These are phyloP conservation scores for Eulemur macaco DNA, from an alignment of 2,113 vertebrate species.

Conservation along the genomic window DNA sequence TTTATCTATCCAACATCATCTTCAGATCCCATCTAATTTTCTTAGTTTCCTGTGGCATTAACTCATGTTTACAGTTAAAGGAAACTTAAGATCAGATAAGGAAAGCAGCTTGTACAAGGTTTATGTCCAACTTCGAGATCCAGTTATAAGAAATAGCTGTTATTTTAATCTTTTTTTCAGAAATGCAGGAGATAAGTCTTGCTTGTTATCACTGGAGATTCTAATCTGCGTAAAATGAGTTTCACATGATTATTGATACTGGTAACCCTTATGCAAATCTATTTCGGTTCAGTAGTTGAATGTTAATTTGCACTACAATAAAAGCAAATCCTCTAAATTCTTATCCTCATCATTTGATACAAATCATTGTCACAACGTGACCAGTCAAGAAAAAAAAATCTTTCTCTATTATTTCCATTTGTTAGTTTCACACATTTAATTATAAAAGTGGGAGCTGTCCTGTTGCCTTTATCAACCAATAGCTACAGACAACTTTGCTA, in stretches of 20 bases:
- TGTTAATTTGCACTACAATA: constrained; percentile 79
- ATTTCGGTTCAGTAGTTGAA: constrained; percentile 76
- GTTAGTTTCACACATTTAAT: constrained; percentile 76
- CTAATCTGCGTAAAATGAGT: constrained; percentile 80
- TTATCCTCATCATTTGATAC: constrained; percentile 72
- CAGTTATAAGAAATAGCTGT: constrained; percentile 47
- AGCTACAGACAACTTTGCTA: neutral
- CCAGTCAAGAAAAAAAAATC: constrained; percentile 61
- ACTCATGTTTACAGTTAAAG: constrained; percentile 66
- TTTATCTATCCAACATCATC: neutral
- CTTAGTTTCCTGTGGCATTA: constrained; percentile 59
- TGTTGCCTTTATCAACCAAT: constrained; percentile 50
- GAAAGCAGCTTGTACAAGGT: constrained; percentile 41
- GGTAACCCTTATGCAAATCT: constrained; percentile 78
- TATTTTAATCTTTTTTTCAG: constrained; percentile 71
- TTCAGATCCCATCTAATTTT: neutral
- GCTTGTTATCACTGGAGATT: constrained; percentile 74
- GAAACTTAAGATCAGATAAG: constrained; percentile 61
- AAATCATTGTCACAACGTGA: constrained; percentile 74
- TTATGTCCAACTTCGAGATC: constrained; percentile 59
- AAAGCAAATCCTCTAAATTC: constrained; percentile 77
- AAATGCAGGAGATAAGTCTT: constrained; percentile 59
- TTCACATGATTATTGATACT: constrained; percentile 80
- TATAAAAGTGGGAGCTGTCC: constrained; percentile 22
- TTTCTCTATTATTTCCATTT: constrained; percentile 69